phyloP scores from a whole-genome alignment of 2,888 invertebrate species.

The Eristalis pertinax region DNA sequence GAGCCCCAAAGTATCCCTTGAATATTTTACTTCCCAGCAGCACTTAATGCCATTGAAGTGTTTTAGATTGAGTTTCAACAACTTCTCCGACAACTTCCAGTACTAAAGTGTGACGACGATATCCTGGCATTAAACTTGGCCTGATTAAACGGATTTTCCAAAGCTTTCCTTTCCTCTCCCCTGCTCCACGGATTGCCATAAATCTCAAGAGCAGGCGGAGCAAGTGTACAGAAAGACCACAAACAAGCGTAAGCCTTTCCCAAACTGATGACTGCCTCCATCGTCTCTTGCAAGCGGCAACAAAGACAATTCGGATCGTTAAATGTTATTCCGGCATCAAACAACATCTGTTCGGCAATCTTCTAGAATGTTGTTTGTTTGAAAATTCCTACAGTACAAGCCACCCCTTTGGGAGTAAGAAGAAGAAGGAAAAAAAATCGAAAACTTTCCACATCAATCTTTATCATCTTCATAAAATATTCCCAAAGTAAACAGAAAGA shows the following conservation, averaged over 20 bases:
- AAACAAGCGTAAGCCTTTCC: background rate
- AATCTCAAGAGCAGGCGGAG: background rate
- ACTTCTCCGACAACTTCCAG: no score
- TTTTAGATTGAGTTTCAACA: no score
- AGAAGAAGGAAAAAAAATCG: background rate
- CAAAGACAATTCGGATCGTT: background rate
- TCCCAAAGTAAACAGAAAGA: slow-evolving; percentile 16
- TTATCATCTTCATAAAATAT: slow-evolving; percentile 27
- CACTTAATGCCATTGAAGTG: no score
- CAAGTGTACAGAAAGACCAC: background rate
- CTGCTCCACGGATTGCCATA: background rate
- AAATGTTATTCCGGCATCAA: background rate
- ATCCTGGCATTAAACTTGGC: no score
- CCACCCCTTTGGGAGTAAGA: background rate
- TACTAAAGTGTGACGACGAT: no score
- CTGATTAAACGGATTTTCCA: background rate
- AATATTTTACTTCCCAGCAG: no score
- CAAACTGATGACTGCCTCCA: background rate
- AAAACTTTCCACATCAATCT: slow-evolving; percentile 46
- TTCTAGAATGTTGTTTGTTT: background rate
- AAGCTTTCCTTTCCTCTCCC: background rate
- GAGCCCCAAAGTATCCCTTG: no score
- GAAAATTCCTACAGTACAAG: background rate
- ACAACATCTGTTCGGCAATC: background rate
- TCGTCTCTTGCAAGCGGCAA: background rate